Base-by-base conservation (phyloP, 2,888 invertebrate genomes). In the Ochropacha duplaris region DNA sequence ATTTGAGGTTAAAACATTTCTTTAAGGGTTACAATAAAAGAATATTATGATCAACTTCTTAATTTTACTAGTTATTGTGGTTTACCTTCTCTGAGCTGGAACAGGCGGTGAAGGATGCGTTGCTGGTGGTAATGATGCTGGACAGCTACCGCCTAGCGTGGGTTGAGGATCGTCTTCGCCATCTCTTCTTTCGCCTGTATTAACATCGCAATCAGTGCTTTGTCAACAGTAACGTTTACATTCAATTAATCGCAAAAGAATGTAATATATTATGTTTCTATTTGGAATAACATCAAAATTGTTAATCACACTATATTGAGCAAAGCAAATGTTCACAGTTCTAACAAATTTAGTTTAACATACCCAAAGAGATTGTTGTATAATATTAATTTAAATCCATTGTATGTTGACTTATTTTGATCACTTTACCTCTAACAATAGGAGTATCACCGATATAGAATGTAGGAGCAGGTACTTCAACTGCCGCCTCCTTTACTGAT, bases 391-490 rank as follows among this genome's bases (percentile, higher is more conserved):
- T 26, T 26, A 26, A 26, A 26, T 8, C 28, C 8, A 34, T n/a
- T 34, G 9, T 4, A 36, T n/a, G n/a, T n/a, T n/a, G n/a, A n/a
- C 0, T 36, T 14, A n/a, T 36, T 36, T 36, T 36, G 36, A 36
- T n/a, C 44, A 19, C 2, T 19, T 50, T 78, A 92, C 93, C 93
- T 91, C 87, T 83, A 49, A 88, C 71, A 57, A 93, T 93, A 44
- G 93, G 93, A 49, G 92, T 93, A 54, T 93, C 93, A 54, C 93
- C 93, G 57, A 93, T 93, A 59, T 89, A 93, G 74, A 93, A 93
- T 0, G 93, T 93, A 0, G 88, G 82, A 22, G 92, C 92, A 9
- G 93, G 85, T 3, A 87, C 78, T 65, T 92, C 92, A 0, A 91
- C 87, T 0, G 80, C 64, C 0, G 88, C 92, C 62, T 92, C 89